phyloP scores from a whole-genome alignment of 1,140 invertebrate genomes.

The Drosophila biarmipes region DNA sequence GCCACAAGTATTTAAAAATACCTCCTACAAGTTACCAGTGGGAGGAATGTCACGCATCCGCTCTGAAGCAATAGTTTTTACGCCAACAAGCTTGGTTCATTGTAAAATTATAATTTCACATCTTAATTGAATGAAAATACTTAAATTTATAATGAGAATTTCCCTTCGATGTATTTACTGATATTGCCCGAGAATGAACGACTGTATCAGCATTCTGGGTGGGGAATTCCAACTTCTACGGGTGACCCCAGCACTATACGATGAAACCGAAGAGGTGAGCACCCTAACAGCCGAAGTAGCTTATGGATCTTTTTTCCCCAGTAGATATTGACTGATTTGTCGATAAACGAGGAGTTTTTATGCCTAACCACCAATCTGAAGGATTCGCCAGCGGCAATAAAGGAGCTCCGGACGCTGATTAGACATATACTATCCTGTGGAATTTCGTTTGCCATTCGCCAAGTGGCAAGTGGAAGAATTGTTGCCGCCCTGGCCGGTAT shows the following conservation, averaged over 20 bases:
- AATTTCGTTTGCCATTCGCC: conserved; percentile 86
- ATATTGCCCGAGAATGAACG: background rate
- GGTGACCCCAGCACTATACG: conserved; percentile 3
- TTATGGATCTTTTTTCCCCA: background rate
- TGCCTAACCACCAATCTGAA: conserved; percentile 36
- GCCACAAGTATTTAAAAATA: too few relatives aligned
- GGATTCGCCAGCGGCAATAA: conserved; percentile 72
- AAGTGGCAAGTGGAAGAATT: conserved; percentile 85
- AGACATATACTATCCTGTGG: conserved; percentile 53
- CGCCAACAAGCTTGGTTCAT: background rate
- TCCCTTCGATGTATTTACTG: background rate
- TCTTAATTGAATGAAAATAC: background rate
- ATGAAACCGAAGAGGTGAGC: conserved; percentile 7
- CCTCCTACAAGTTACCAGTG: too few relatives aligned
- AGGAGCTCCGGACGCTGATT: conserved; percentile 84
- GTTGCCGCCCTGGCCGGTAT: conserved; percentile 85
- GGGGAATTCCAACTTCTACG: background rate
- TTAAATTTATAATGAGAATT: too few relatives aligned
- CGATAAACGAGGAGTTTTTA: background rate
- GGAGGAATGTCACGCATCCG: too few relatives aligned
- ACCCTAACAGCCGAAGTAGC: background rate
- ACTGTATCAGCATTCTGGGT: background rate
- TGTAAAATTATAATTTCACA: background rate
- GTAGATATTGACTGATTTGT: conserved; percentile 4
- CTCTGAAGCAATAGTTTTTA: background rate